phyloP scores from a whole-genome alignment of 2,888 invertebrate species.

The Athrips mouffetella region DNA sequence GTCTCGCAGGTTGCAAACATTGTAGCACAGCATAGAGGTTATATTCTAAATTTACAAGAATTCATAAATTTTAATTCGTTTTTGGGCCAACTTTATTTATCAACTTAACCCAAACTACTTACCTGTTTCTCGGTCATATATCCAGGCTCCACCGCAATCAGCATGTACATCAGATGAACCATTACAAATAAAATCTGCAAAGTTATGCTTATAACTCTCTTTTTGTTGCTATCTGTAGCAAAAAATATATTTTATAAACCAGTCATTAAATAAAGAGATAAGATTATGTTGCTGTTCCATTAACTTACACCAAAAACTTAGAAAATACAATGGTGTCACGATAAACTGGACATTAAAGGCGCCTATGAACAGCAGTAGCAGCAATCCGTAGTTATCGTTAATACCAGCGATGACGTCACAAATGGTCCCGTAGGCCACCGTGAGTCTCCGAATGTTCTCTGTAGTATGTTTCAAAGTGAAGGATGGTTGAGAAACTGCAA shows the following conservation, averaged over 20 bases:
- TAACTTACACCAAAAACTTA: slow-evolving; percentile 3
- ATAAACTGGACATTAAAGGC: background rate
- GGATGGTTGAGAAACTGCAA: background rate
- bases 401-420: background rate
- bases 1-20: too few species aligned
- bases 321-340: slow-evolving; percentile 4
- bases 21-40: too few species aligned
- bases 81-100: too few species aligned
- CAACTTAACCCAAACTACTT: too few species aligned
- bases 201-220: background rate
- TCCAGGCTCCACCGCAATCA: slow-evolving; percentile 6
- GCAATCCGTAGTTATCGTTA: background rate
- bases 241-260: background rate
- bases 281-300: too few species aligned
- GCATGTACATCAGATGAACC: background rate
- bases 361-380: background rate
- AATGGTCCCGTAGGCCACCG: background rate
- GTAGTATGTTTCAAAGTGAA: background rate
- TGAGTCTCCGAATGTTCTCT: background rate
- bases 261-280: too few species aligned
- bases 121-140: background rate
- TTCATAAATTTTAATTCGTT: too few species aligned
- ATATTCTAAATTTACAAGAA: too few species aligned
- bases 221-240: background rate
- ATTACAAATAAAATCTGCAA: slow-evolving; percentile 1